Evolutionary conservation across 2,888 invertebrate genomes (phyloP).

Genomic region (Apotomis turbidana): DNA sequence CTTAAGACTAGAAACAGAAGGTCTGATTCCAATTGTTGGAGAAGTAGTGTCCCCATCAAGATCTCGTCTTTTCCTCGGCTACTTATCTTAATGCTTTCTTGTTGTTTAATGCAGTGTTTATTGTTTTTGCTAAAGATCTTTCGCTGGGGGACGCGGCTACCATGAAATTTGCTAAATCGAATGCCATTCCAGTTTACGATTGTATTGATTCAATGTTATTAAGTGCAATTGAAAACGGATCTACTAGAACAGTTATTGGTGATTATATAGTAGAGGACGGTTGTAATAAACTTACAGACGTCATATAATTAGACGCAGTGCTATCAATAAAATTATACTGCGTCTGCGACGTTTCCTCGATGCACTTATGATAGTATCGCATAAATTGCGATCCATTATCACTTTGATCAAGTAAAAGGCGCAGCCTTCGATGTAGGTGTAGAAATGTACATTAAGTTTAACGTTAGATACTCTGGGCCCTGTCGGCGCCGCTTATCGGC

Average conservation of each 20-base stretch:
- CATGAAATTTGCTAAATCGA: constrained; percentile 38
- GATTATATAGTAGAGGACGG: constrained; percentile 33
- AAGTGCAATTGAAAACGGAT: constrained; percentile 30
- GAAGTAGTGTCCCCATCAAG: constrained; percentile 51
- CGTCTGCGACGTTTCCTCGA: constrained; percentile 48
- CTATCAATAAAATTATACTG: constrained; percentile 47
- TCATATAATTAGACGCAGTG: constrained; percentile 45
- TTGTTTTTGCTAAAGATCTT: constrained; percentile 60
- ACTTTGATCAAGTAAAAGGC: constrained; percentile 55
- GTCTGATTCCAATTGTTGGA: constrained; percentile 42
- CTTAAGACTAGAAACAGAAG: constrained; percentile 23
- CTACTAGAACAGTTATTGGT: constrained; percentile 35
- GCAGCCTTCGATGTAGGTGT: constrained; percentile 61
- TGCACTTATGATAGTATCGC: constrained; percentile 57
- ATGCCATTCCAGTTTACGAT: constrained; percentile 41
- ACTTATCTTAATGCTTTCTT: constrained; percentile 53
- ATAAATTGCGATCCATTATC: constrained; percentile 63
- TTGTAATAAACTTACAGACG: constrained; percentile 37
- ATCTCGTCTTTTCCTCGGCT: constrained; percentile 59
- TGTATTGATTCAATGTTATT: constrained; percentile 39
- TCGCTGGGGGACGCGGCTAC: constrained; percentile 50
- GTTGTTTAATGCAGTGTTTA: constrained; percentile 60
- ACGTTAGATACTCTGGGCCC: constrained; percentile 61
- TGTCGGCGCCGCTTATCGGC: constrained; percentile 57
- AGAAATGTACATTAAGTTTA: constrained; percentile 63